These are phyloP conservation scores for Drosophila serrata DNA, from an alignment of 1,140 invertebrate genomes.

Conservation along the genomic window DNA sequence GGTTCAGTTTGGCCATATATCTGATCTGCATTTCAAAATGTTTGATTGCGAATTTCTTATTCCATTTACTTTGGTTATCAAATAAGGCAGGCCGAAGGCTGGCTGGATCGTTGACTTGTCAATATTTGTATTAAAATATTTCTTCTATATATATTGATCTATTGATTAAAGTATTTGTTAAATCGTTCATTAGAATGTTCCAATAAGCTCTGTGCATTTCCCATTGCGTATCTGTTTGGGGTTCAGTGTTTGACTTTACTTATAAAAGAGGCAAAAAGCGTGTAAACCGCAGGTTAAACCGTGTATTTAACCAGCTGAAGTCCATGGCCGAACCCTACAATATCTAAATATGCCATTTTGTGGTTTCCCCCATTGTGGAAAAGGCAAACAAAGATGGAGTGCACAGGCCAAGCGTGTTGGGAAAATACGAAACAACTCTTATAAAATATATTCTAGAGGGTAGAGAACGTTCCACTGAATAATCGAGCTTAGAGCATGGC, in stretches of 20 bases:
- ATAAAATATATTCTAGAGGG: neutral
- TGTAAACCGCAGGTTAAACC: slow-evolving; percentile 29
- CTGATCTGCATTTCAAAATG: slow-evolving; percentile 19
- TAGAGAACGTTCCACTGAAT: neutral
- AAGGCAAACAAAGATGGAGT: slow-evolving; percentile 11
- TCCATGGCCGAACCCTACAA: slow-evolving; percentile 11
- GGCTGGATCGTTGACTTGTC: slow-evolving; percentile 5
- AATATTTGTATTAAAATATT: slow-evolving; percentile 1
- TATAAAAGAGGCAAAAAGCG: slow-evolving; percentile 8
- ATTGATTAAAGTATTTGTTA: neutral
- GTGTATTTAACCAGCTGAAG: slow-evolving; percentile 41
- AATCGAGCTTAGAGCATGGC: neutral
- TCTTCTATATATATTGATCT: neutral
- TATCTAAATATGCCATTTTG: slow-evolving; percentile 28
- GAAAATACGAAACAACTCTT: slow-evolving; percentile 15
- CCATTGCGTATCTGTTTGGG: slow-evolving; percentile 28
- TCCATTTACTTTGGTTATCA: slow-evolving; percentile 11
- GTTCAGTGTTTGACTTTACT: slow-evolving; percentile 27
- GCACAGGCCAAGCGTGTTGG: too few species aligned
- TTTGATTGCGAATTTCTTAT: slow-evolving; percentile 3
- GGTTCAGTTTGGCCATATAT: slow-evolving; percentile 9
- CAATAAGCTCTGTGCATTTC: slow-evolving; percentile 17
- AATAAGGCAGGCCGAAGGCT: neutral
- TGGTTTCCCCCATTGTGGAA: slow-evolving; percentile 24
- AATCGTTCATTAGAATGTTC: slow-evolving; percentile 12